A percentile compares a stretch with the other conserved stretches of the same genome.
Evolutionary conservation across 1,140 invertebrate genomes (phyloP).

Genomic region (Agrypnia vestita): DNA sequence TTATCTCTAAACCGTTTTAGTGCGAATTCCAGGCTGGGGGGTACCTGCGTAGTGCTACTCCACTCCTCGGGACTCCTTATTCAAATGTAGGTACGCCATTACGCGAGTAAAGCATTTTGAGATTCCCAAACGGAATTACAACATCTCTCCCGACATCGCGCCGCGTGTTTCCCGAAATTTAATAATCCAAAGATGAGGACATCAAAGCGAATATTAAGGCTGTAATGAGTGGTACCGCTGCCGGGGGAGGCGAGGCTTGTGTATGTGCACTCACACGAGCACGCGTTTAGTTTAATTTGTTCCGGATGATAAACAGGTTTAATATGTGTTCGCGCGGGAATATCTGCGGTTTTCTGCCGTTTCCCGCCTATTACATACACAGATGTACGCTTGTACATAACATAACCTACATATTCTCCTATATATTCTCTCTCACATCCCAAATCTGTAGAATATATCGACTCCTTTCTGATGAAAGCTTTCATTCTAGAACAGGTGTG

Average conservation of each 20-base stretch:
- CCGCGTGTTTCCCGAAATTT: conserved; percentile 39
- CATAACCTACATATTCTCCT: no score
- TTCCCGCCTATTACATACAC: conserved; percentile 31
- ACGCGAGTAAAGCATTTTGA: not conserved
- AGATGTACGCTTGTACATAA: not conserved
- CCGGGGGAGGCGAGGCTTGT: conserved; percentile 1
- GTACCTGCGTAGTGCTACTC: not conserved
- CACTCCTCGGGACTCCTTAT: not conserved
- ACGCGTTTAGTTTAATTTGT: conserved; percentile 46
- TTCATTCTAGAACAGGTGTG: no score
- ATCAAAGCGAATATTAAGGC: conserved; percentile 44
- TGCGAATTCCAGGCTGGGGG: not conserved
- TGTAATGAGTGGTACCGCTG: conserved; percentile 18
- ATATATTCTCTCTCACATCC: no score
- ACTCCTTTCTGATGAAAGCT: no score
- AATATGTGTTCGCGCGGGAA: conserved; percentile 48
- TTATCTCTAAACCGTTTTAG: no score
- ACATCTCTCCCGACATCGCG: not conserved
- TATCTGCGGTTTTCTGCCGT: conserved; percentile 35
- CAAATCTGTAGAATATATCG: no score
- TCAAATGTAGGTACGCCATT: not conserved
- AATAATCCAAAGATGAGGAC: conserved; percentile 47
- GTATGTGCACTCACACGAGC: conserved; percentile 13
- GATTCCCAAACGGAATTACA: conserved; percentile 31
- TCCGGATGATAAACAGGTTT: conserved; percentile 43